A percentile compares a stretch with the other conserved stretches of the same genome.
phyloP scores from a whole-genome alignment of 1,140 invertebrate species.

The Brachionus manjavacas region DNA sequence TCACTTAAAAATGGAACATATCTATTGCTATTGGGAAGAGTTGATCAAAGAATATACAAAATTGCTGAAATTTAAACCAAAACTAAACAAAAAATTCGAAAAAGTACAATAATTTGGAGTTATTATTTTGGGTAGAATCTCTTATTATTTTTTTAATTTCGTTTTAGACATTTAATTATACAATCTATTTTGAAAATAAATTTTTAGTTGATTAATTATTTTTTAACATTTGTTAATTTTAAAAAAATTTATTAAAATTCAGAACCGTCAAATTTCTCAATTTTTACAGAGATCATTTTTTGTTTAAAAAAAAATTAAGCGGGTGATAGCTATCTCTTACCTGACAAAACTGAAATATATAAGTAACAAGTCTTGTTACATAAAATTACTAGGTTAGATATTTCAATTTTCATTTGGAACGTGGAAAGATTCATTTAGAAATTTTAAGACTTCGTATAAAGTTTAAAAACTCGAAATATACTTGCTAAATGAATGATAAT shows the following conservation, averaged over 20 bases:
- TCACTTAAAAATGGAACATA: slow-evolving; percentile 74
- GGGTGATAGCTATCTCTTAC: too few relatives aligned
- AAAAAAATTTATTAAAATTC: not conserved
- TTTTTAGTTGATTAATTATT: not conserved
- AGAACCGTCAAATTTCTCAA: too few relatives aligned
- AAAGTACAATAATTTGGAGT: not conserved
- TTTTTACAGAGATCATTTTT: too few relatives aligned
- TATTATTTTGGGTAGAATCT: not conserved
- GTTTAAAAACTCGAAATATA: too few relatives aligned
- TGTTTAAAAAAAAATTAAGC: too few relatives aligned
- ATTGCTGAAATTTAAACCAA: slow-evolving; percentile 64
- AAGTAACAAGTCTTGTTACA: too few relatives aligned
- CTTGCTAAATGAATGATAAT: too few relatives aligned
- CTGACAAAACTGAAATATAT: too few relatives aligned
- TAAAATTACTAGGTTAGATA: too few relatives aligned
- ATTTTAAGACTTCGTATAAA: too few relatives aligned
- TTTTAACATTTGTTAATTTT: not conserved
- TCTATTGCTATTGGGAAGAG: slow-evolving; percentile 79
- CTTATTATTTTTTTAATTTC: not conserved
- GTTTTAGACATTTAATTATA: not conserved
- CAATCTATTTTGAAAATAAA: not conserved
- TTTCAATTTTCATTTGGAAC: too few relatives aligned
- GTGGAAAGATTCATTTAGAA: too few relatives aligned
- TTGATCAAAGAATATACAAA: slow-evolving; percentile 72
- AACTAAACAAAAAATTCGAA: slow-evolving; percentile 42